These are phyloP conservation scores for Poecile atricapillus DNA, from an alignment of 2,113 vertebrate genomes.

Conservation along the genomic window DNA sequence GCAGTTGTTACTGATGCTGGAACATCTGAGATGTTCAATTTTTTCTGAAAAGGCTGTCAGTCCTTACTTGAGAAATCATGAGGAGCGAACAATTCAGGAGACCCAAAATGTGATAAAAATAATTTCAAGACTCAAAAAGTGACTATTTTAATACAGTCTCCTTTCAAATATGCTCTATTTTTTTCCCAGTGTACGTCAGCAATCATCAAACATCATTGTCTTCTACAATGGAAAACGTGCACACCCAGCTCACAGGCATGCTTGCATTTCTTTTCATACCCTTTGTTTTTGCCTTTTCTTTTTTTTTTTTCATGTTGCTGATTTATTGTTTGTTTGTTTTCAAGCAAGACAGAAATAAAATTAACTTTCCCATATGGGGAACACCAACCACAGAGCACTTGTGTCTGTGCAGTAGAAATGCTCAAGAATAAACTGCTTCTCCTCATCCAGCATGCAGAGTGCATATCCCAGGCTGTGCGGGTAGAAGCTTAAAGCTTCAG, in stretches of 20 bases:
- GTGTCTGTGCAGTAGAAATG: slow-evolving; percentile 37
- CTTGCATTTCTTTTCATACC: background rate
- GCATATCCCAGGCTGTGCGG: background rate
- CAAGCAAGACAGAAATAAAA: slow-evolving; percentile 49
- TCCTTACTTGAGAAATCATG: background rate
- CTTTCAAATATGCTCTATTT: slow-evolving; percentile 3
- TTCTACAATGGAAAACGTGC: background rate
- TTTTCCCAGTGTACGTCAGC: background rate
- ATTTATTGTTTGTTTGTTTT: slow-evolving; percentile 63
- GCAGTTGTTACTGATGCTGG: background rate
- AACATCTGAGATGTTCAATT: background rate
- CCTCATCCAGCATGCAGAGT: slow-evolving; percentile 31
- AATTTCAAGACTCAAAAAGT: background rate
- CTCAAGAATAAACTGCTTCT: background rate
- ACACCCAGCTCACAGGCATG: background rate
- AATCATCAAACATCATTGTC: background rate
- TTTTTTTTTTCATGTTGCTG: background rate
- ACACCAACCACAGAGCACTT: slow-evolving; percentile 23
- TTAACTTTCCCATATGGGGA: slow-evolving; percentile 61
- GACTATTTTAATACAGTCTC: background rate
- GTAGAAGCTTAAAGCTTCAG: slow-evolving; percentile 2
- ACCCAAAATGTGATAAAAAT: slow-evolving; percentile 32
- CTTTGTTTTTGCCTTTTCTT: background rate
- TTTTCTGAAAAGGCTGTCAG: background rate
- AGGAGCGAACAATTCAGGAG: background rate